Percentiles rank a stretch among this genome's conserved stretches.
Evolutionary conservation across 1,140 invertebrate species (phyloP).

Genomic region (Uloborus diversus): DNA sequence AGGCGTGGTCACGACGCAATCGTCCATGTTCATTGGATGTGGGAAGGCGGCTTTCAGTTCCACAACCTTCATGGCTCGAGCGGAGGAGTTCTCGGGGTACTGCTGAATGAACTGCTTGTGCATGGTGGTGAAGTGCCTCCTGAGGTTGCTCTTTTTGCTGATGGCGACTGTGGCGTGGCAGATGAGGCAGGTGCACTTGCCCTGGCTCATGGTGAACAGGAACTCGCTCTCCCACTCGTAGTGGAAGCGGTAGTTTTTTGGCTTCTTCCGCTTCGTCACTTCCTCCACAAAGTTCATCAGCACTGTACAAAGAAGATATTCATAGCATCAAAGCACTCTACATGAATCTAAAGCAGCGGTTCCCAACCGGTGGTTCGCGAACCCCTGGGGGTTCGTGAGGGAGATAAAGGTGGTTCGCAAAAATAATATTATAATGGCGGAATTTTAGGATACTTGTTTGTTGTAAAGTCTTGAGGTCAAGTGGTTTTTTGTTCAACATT

Average conservation of each 20-base stretch:
- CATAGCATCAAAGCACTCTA: too few species aligned
- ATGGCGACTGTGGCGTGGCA: slow-evolving; percentile 52
- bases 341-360: too few species aligned
- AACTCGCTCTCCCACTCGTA: slow-evolving; percentile 52
- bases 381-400: too few species aligned
- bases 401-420: too few species aligned
- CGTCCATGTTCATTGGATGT: not conserved
- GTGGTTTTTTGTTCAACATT: too few species aligned
- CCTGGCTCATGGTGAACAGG: slow-evolving; percentile 46
- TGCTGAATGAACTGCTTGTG: slow-evolving; percentile 42
- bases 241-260: slow-evolving; percentile 52
- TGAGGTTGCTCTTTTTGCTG: slow-evolving; percentile 49
- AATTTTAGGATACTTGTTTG: too few species aligned
- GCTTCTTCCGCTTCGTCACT: slow-evolving; percentile 43
- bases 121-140: slow-evolving; percentile 51
- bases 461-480: too few species aligned
- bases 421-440: too few species aligned
- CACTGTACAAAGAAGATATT: slow-evolving; percentile 15
- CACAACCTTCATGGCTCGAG: slow-evolving; percentile 45
- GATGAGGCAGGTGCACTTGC: slow-evolving; percentile 50
- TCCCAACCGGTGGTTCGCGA: too few species aligned
- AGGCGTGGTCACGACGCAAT: slow-evolving; percentile 5
- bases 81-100: slow-evolving; percentile 38
- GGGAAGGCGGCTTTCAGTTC: slow-evolving; percentile 27
- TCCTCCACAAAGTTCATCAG: slow-evolving; percentile 50